Conservation (phyloP, 1,140 invertebrate species). For the Hesperophylax magnus region DNA sequence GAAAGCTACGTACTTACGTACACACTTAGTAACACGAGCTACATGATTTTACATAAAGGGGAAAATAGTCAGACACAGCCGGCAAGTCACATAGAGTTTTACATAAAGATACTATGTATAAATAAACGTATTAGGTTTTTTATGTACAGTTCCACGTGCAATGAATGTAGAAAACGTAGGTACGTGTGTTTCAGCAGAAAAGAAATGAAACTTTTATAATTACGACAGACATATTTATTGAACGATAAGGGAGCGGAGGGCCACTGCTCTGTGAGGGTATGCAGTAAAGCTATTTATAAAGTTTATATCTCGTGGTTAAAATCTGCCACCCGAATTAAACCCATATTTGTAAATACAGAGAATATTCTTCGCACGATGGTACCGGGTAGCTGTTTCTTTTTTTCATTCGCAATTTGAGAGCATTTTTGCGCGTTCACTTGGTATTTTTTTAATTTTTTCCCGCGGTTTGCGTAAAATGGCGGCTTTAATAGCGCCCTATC, state of each 20-base stretch:
- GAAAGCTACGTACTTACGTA: no score
- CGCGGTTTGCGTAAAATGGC: constrained; percentile 28
- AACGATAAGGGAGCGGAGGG: constrained; percentile 42
- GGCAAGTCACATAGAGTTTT: no score
- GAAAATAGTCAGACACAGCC: no score
- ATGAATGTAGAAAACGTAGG: neutral
- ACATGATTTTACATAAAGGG: no score
- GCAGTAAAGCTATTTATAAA: constrained; percentile 49
- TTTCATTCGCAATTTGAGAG: constrained; percentile 19
- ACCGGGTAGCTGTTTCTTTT: neutral
- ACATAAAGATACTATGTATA: no score
- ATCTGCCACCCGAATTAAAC: constrained; percentile 30
- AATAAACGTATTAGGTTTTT: neutral
- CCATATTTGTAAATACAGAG: neutral
- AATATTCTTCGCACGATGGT: neutral
- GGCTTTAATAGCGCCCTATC: constrained; percentile 25
- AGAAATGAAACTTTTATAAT: constrained; percentile 41
- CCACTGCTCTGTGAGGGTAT: neutral
- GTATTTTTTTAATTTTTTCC: constrained; percentile 1
- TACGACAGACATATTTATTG: constrained; percentile 43
- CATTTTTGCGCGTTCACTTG: constrained; percentile 12
- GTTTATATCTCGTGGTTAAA: constrained; percentile 43
- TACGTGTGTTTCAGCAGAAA: neutral
- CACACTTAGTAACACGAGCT: no score
- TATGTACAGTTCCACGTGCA: neutral